Conservation (phyloP, 2,797 vertebrate species). For the Tauraco hartlaubi region DNA sequence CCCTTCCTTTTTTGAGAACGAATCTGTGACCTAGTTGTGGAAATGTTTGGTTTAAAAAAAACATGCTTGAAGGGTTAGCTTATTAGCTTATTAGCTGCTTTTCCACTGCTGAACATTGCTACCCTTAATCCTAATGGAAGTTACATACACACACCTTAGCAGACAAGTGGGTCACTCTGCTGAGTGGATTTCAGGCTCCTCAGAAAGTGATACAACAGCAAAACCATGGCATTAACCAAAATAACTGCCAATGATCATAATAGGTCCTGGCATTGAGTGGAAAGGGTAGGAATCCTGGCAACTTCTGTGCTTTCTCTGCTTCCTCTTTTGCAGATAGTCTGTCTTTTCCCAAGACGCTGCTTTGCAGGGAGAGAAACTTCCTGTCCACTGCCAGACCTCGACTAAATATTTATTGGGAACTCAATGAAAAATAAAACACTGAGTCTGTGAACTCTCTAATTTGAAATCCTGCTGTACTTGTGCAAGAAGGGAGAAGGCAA, state of each 20-base stretch:
- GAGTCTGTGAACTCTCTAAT: background rate
- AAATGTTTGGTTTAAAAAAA: background rate
- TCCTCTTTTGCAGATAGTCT: background rate
- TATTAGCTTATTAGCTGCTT: background rate
- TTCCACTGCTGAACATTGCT: background rate
- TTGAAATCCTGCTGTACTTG: background rate
- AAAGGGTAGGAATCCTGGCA: conserved; percentile 1
- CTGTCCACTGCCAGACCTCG: background rate
- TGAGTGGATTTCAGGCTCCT: conserved; percentile 39
- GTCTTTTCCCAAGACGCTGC: background rate
- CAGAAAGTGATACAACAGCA: conserved; percentile 24
- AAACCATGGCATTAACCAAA: conserved; percentile 32
- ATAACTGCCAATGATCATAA: background rate
- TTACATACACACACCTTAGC: background rate
- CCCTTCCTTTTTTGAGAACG: background rate
- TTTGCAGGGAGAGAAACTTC: background rate
- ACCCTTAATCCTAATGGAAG: conserved; percentile 26
- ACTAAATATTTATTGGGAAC: background rate
- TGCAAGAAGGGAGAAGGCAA: background rate
- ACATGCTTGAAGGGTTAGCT: background rate
- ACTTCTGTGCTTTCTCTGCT: background rate
- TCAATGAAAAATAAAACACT: conserved; percentile 1
- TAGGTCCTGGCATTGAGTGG: background rate
- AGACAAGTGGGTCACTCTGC: background rate
- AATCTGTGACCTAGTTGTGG: background rate